phyloP scores from a whole-genome alignment of 1,140 invertebrate species.

The Brachionus manjavacas region DNA sequence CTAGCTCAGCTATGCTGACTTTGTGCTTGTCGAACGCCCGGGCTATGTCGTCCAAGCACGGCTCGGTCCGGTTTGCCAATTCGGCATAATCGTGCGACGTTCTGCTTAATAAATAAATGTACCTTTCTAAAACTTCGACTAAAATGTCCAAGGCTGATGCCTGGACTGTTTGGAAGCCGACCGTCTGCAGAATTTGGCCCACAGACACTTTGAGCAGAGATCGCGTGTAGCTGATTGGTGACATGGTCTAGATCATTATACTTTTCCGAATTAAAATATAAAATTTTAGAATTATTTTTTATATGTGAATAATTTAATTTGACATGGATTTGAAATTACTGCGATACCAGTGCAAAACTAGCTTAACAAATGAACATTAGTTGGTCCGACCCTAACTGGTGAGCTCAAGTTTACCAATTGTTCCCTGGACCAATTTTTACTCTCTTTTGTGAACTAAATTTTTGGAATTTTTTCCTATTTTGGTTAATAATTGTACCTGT shows the following conservation, averaged over 20 bases:
- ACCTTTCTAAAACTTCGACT: constrained; percentile 30
- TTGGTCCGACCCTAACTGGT: no score
- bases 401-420: no score
- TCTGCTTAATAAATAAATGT: constrained; percentile 26
- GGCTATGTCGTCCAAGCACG: constrained; percentile 24
- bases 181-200: constrained; percentile 2
- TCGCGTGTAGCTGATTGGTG: constrained; percentile 9
- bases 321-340: constrained; percentile 3
- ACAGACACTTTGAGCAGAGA: constrained; percentile 14
- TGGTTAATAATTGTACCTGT: no score
- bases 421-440: no score
- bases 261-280: neutral
- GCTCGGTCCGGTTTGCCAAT: neutral
- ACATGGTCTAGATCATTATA: constrained; percentile 27
- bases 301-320: neutral
- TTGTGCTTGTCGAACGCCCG: neutral
- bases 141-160: constrained; percentile 16
- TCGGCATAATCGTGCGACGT: constrained; percentile 17
- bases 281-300: constrained; percentile 2
- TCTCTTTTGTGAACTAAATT: no score
- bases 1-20: neutral
- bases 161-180: constrained; percentile 36
- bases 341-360: neutral
- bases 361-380: neutral
- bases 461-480: no score